phyloP scores from a whole-genome alignment of 2,113 vertebrate genomes.

The Pantherophis guttatus region DNA sequence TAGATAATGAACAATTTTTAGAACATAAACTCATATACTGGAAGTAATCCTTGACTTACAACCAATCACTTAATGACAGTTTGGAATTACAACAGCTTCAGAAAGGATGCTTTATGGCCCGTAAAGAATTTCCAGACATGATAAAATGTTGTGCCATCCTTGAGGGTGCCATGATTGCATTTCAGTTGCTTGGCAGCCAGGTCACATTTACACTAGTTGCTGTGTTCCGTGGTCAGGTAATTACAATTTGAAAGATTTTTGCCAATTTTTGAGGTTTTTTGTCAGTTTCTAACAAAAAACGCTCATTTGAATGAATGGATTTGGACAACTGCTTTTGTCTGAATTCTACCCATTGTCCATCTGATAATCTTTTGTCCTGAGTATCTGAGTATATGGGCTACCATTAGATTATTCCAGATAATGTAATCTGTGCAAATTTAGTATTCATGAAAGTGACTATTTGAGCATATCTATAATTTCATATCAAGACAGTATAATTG shows the following conservation, averaged over 20 bases:
- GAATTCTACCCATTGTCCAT: not conserved
- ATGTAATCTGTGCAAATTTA: not conserved
- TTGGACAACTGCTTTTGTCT: not conserved
- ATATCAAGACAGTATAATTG: not conserved
- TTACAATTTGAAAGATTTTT: no score
- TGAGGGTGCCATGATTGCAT: no score
- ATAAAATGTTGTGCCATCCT: no score
- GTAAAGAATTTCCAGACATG: no score
- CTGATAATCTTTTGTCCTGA: not conserved
- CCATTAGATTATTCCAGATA: not conserved
- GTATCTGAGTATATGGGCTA: not conserved
- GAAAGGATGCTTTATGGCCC: not conserved
- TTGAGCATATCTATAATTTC: not conserved
- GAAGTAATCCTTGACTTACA: not conserved
- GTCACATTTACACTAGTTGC: no score
- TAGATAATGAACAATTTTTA: not conserved
- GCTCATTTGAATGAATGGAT: no score
- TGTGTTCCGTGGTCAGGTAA: no score
- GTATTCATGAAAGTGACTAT: not conserved
- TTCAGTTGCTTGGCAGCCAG: no score
- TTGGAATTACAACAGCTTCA: not conserved
- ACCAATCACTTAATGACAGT: not conserved
- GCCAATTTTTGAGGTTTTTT: no score
- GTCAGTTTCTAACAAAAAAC: no score
- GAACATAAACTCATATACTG: not conserved